Evolutionary conservation across 2,797 vertebrate genomes (phyloP).

Genomic region (Dromococcyx pavoninus): DNA sequence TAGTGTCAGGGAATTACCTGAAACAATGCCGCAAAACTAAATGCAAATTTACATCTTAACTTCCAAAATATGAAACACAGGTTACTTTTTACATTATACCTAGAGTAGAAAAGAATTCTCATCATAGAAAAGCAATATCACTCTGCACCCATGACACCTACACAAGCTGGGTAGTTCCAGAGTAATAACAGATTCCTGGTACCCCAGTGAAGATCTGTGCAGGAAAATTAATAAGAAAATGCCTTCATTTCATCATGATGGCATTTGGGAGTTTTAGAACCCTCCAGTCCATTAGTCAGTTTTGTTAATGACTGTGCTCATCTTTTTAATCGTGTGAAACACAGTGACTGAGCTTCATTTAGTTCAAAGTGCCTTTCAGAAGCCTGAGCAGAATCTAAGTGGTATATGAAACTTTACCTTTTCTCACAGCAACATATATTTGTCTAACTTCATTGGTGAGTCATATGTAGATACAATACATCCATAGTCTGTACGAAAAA

Average conservation of each 20-base stretch:
- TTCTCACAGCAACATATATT: background rate
- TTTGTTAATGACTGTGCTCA: slow-evolving; percentile 79
- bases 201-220: slow-evolving; percentile 69
- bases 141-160: background rate
- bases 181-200: slow-evolving; percentile 50
- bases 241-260: slow-evolving; percentile 76
- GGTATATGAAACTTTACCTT: slow-evolving; percentile 47
- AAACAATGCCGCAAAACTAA: background rate
- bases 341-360: slow-evolving; percentile 71
- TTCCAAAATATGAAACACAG: background rate
- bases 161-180: slow-evolving; percentile 1
- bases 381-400: slow-evolving; percentile 42
- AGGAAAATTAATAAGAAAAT: slow-evolving; percentile 80
- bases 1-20: background rate
- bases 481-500: background rate
- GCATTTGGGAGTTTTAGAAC: slow-evolving; percentile 74
- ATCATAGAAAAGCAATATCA: background rate
- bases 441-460: background rate
- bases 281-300: slow-evolving; percentile 76
- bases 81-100: background rate
- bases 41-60: background rate
- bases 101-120: background rate
- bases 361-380: slow-evolving; percentile 81
- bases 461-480: background rate
- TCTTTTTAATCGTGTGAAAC: slow-evolving; percentile 77